Base-by-base conservation (phyloP, 2,113 vertebrate species). In the Pitta sordida region DNA sequence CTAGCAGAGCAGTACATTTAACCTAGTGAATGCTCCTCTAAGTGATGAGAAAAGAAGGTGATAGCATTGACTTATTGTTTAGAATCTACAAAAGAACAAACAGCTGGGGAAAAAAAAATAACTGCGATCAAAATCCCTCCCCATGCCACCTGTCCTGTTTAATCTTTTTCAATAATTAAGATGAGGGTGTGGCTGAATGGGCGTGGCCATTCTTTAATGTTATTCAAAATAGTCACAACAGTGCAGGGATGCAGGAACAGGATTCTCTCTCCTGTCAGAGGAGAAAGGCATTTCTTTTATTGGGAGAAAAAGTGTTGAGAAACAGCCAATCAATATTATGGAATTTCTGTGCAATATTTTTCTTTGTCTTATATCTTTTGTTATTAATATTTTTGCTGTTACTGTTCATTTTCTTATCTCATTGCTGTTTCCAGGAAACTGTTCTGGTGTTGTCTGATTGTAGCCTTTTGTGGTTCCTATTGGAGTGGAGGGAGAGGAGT, bases 61-160 rank as follows among this genome's bases (percentile, higher is more conserved):
- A 46, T 13, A 12, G 2, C 8, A 39, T 3, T 84, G 18, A 48
- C 11, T 17, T 21, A 9, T 8, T 46, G 13, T 56, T 76, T 20
- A 56, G 21, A 84, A 79, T 1, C 3, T 76, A n/a, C 3, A 20
- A 39, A 52, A 37, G 11, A 21, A 52, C 11, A 15, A 65, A n/a
- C 18, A 58, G 23, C 5, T 14, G 6, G 6, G 23, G 13, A 24
- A 37, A 60, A 39, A 9, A 27, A 26, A 37, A 24, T n/a, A n/a
- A n/a, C n/a, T n/a, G n/a, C n/a, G n/a, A 13, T 10, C 15, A 26
- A 29, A 12, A 27, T 10, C 14, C 4, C 11, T 30, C 51, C 14
- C 51, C 51, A 52, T 5, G 13, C 14, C 8, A n/a, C 18, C 5
- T 10, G 12, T 15, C 2, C 1, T 0, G 1, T 7, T n/a, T n/a